Conservation (phyloP, 64 coral and sea anemone species). For the Acropora yongei region DNA sequence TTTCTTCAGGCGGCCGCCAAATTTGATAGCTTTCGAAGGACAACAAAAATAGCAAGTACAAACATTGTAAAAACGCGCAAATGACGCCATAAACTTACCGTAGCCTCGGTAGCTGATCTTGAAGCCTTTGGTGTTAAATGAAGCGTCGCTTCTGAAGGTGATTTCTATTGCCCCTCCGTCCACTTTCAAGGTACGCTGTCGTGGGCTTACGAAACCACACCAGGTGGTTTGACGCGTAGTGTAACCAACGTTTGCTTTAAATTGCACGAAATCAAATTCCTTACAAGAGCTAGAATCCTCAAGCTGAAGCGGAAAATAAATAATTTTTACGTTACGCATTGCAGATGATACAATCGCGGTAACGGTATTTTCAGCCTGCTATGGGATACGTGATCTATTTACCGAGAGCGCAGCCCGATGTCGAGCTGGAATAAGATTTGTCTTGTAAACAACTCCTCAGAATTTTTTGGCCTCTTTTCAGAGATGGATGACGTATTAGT, state of each 20-base stretch:
- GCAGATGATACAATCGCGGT: neutral
- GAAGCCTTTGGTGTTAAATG: constrained; percentile 1
- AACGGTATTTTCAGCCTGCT: neutral
- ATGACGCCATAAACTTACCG: neutral
- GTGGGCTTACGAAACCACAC: neutral
- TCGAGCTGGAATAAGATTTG: no score
- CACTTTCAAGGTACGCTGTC: neutral
- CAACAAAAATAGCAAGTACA: no score
- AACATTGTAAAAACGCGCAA: no score
- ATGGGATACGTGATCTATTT: no score
- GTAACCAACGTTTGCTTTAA: neutral
- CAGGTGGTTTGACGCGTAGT: neutral
- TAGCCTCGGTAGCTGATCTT: constrained; percentile 24
- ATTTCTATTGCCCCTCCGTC: constrained; percentile 14
- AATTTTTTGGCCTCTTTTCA: no score
- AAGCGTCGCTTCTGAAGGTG: neutral
- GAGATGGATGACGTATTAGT: no score
- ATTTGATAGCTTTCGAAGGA: no score
- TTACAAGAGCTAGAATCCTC: constrained; percentile 14
- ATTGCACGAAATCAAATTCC: constrained; percentile 19
- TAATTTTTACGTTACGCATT: neutral
- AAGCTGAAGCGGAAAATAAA: neutral
- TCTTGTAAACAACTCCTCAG: no score
- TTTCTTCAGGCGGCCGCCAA: no score
- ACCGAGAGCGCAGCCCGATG: no score